Evolutionary conservation across 2,888 invertebrate species (phyloP), one percentile per base, ranked within the genome.

Genomic region (Eupeodes luniger): DNA sequence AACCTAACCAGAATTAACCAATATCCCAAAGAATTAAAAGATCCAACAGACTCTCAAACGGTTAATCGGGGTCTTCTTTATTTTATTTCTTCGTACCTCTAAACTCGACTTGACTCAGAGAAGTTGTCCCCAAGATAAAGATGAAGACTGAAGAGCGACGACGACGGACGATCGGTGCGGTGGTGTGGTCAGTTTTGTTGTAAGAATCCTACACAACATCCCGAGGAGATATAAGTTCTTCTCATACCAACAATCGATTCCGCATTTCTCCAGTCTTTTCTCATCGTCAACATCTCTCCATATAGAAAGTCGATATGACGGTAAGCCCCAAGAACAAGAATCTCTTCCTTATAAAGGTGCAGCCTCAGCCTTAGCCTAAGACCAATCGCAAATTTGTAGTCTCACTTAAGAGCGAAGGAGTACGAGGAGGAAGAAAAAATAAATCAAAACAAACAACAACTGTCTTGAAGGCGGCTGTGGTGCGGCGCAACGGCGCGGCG

Each of bases 371-470:
- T 14, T 53, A 75, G 27, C 64, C n/a, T 19, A 61, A 78, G 53
- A 40, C 49, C 40, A 40, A 72, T 70, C 44, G 81, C 81, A 44
- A 81, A 81, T 69, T 53, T 72, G 70, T 72, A 70, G 76, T 72
- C 76, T 81, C 81, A 66, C 64, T 83, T 83, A 86, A 86, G 84
- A 87, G 83, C 78, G 83, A 76, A 61, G 74, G 67, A 86, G 57
- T 27, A 59, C 4, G 59, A 59, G 51, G 19, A 51, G 51, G 55
- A 79, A 59, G 57, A 62, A 44, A 62, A 81, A 85, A 47, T 77
- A 85, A 85, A 81, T 81, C 75, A 81, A 85, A 76, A 70, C 70
- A 70, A 70, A 70, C 53, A 47, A 44, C 47, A 57, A 57, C 64
- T 64, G 64, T 36, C 69, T 27, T 27, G 14, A 10, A 47, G 64